phyloP scores from a whole-genome alignment of 2,888 invertebrate genomes.

The Acrobasis consociella region DNA sequence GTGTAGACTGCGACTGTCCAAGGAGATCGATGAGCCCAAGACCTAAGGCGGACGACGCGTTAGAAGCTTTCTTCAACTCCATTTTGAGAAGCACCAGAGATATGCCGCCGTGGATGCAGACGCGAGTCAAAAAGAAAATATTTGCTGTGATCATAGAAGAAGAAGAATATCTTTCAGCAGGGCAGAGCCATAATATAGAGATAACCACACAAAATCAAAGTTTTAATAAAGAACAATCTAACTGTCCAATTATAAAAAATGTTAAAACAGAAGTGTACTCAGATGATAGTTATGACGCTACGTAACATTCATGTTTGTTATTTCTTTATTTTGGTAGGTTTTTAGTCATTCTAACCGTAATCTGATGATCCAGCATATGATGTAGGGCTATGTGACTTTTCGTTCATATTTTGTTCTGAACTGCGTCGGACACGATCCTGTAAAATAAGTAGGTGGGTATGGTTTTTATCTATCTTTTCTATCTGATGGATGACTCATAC shows the following conservation, averaged over 20 bases:
- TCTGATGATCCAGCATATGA: background rate
- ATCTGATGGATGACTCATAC: too few relatives aligned
- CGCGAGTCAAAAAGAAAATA: constrained; percentile 75
- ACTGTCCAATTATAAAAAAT: constrained; percentile 47
- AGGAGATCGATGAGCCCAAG: constrained; percentile 29
- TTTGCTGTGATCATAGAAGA: constrained; percentile 72
- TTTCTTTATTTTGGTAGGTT: background rate
- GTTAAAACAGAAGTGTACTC: constrained; percentile 63
- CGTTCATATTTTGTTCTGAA: background rate
- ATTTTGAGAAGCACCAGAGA: constrained; percentile 66
- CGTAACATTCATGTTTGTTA: background rate
- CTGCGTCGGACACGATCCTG: constrained; percentile 12
- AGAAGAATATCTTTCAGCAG: constrained; percentile 59
- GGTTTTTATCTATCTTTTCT: background rate
- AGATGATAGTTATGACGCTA: constrained; percentile 46
- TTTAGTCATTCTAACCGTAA: background rate
- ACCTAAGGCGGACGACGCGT: constrained; percentile 52
- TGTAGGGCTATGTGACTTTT: background rate
- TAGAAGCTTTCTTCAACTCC: constrained; percentile 70
- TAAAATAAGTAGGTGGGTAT: background rate
- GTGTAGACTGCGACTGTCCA: constrained; percentile 34
- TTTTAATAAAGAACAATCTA: constrained; percentile 31
- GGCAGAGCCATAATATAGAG: constrained; percentile 36
- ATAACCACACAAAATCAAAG: constrained; percentile 21
- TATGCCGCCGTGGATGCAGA: constrained; percentile 76